Conservation (phyloP, 2,797 vertebrate species). For the Macropodus opercularis region DNA sequence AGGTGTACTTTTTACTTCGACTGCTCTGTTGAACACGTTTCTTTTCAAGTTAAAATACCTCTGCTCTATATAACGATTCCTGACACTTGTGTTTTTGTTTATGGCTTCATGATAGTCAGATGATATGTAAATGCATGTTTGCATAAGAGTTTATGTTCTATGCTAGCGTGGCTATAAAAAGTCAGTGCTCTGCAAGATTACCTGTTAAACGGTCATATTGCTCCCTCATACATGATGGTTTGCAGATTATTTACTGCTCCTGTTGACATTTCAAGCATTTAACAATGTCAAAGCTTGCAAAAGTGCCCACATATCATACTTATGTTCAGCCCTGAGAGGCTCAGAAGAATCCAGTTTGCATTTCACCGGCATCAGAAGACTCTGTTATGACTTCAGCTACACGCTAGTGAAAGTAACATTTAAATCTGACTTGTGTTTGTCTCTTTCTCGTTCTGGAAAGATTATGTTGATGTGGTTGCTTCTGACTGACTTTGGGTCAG, state of each 20-base stretch:
- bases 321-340: slow-evolving; percentile 12
- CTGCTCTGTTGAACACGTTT: too few relatives aligned
- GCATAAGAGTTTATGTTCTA: not conserved
- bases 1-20: too few relatives aligned
- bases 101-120: too few relatives aligned
- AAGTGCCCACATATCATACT: slow-evolving; percentile 11
- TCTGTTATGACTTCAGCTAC: slow-evolving; percentile 5
- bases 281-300: slow-evolving; percentile 11
- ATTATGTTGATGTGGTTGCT: not conserved
- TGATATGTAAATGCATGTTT: slow-evolving; percentile 18
- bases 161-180: not conserved
- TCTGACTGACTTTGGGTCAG: slow-evolving; percentile 9
- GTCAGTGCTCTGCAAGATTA: not conserved
- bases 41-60: too few relatives aligned
- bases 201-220: not conserved
- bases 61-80: too few relatives aligned
- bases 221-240: not conserved
- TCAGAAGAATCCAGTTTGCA: not conserved
- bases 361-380: too few relatives aligned
- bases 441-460: not conserved
- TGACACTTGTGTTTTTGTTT: too few relatives aligned
- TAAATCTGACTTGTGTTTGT: not conserved
- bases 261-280: slow-evolving; percentile 20
- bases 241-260: slow-evolving; percentile 14
- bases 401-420: not conserved